Conservation (phyloP, 1,140 invertebrate species). For the Megalonaias nervosa region DNA sequence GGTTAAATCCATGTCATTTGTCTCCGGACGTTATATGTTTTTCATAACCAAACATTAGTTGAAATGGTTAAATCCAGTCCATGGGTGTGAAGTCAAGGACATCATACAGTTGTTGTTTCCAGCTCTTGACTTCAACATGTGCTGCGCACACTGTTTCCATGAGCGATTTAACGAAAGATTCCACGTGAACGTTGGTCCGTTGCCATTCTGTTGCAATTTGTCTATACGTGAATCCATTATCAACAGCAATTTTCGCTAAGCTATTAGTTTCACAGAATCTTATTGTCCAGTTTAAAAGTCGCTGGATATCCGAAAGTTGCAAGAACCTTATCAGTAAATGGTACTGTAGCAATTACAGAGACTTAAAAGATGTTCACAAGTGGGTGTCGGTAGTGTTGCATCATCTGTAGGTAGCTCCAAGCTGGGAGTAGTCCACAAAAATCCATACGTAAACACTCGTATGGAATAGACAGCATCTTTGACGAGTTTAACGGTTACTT, state of each 20-base stretch:
- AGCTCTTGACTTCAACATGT: constrained; percentile 25
- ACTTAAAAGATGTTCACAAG: constrained; percentile 38
- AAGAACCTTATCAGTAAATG: constrained; percentile 22
- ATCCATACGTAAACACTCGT: constrained; percentile 51
- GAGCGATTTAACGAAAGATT: constrained; percentile 42
- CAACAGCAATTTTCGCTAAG: background rate
- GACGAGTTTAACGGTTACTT: constrained; percentile 43
- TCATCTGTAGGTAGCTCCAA: constrained; percentile 50
- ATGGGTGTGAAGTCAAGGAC: too few species aligned
- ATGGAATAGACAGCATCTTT: constrained; percentile 37
- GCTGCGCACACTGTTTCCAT: constrained; percentile 42
- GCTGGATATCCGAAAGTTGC: constrained; percentile 28
- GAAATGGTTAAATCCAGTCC: too few species aligned
- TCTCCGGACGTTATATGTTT: too few species aligned
- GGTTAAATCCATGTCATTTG: too few species aligned
- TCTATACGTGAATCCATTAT: constrained; percentile 31
- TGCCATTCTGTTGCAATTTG: constrained; percentile 34
- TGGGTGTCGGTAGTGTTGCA: constrained; percentile 57
- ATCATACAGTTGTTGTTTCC: too few species aligned
- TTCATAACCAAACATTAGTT: too few species aligned
- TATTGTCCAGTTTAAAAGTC: constrained; percentile 36
- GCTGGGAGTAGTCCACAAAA: constrained; percentile 53
- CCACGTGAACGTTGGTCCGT: constrained; percentile 40
- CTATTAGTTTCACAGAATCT: constrained; percentile 22
- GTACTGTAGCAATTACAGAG: constrained; percentile 22